These are phyloP conservation scores for Entelurus aequoreus DNA, from an alignment of 2,113 vertebrate species.

Conservation along the genomic window DNA sequence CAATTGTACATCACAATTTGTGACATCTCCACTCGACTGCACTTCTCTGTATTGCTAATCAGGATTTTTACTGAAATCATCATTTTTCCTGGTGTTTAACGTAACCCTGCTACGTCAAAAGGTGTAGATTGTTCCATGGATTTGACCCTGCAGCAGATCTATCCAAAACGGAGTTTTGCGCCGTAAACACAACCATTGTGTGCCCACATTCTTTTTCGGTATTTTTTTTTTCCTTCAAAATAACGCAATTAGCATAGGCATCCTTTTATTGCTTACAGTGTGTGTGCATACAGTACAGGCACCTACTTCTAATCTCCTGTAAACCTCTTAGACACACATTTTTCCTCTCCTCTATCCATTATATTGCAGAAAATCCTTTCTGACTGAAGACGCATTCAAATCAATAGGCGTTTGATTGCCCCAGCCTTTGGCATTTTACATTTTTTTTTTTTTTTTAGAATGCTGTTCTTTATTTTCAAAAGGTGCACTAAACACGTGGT, in stretches of 20 bases:
- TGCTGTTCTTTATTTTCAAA: constrained; percentile 52
- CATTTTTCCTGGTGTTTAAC: neutral
- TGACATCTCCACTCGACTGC: fast-evolving
- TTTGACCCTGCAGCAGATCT: constrained; percentile 1
- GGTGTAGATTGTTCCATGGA: neutral
- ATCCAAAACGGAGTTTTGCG: neutral
- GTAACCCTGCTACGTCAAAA: constrained; percentile 6
- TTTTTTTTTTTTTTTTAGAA: constrained; percentile 40
- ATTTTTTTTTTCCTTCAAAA: neutral
- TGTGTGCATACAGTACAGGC: constrained; percentile 7
- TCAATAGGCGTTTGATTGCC: constrained; percentile 68
- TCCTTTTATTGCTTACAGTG: constrained; percentile 1
- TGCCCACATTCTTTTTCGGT: neutral
- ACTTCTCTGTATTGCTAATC: constrained; percentile 5
- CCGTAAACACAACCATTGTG: neutral
- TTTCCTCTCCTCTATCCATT: constrained; percentile 30
- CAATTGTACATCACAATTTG: neutral
- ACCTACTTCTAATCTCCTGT: constrained; percentile 49
- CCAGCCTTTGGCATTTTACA: constrained; percentile 37
- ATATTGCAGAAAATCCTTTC: constrained; percentile 57
- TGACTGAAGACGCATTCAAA: constrained; percentile 60
- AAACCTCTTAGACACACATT: constrained; percentile 45
- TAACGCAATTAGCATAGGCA: too few species aligned
- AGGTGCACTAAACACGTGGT: constrained; percentile 36
- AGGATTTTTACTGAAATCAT: neutral